phyloP scores from a whole-genome alignment of 2,888 invertebrate genomes.

The Molorchus minor region DNA sequence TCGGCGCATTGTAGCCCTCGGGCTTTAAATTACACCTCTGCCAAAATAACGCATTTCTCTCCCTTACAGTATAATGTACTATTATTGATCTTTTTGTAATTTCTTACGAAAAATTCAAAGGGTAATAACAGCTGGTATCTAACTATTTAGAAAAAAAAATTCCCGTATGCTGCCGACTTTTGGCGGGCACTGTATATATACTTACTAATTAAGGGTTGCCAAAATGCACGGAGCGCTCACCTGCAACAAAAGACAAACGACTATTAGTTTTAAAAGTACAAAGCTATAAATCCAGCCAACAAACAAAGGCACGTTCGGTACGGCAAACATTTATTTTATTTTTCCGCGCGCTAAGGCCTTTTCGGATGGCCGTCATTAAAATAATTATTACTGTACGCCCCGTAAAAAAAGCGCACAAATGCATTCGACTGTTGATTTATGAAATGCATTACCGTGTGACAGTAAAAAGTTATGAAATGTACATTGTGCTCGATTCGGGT shows the following conservation, averaged over 20 bases:
- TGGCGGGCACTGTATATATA: no score
- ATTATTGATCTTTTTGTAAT: no score
- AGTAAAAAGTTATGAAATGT: no score
- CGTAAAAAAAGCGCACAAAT: slow-evolving; percentile 5
- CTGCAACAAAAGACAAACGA: slow-evolving; percentile 23
- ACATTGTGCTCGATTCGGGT: no score
- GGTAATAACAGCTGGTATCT: no score
- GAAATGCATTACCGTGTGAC: background rate
- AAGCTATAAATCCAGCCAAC: slow-evolving; percentile 4
- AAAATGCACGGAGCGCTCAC: slow-evolving; percentile 18
- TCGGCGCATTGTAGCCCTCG: no score
- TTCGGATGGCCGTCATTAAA: slow-evolving; percentile 10
- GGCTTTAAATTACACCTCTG: no score
- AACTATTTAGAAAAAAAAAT: no score
- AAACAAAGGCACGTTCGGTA: slow-evolving; percentile 4
- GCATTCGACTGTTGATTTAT: background rate
- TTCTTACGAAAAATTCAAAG: no score
- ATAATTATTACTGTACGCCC: slow-evolving; percentile 1
- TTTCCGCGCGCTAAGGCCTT: background rate
- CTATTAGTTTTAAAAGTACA: slow-evolving; percentile 19
- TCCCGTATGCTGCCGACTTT: background rate
- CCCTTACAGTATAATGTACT: no score
- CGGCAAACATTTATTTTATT: slow-evolving; percentile 6
- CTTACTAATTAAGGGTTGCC: slow-evolving; percentile 14
- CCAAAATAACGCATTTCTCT: no score